phyloP scores from a whole-genome alignment of 2,888 invertebrate species.

The Petrolisthes cinctipes region DNA sequence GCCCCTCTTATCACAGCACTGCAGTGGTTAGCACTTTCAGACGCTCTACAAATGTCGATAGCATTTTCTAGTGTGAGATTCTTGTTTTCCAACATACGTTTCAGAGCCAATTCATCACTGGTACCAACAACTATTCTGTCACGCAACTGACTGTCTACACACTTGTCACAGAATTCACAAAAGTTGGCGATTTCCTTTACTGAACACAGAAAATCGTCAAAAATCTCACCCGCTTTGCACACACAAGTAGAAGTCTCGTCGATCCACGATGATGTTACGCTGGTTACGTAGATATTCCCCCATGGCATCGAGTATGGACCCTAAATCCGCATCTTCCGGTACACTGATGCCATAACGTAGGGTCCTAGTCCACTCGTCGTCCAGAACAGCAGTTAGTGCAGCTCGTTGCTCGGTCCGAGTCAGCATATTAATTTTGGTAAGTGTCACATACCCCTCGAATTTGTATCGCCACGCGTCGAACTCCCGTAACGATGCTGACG shows the following conservation, averaged over 20 bases:
- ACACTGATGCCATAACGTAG: conserved; percentile 8
- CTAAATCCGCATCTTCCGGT: conserved; percentile 2
- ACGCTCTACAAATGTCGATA: neutral
- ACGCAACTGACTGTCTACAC: neutral
- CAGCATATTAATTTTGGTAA: neutral
- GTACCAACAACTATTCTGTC: conserved; percentile 4
- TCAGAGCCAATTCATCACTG: neutral
- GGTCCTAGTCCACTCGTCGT: conserved; percentile 18
- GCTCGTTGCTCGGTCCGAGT: neutral
- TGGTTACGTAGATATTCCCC: neutral
- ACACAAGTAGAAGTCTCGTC: conserved; percentile 12
- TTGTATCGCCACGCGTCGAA: conserved; percentile 19
- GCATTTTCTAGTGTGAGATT: neutral
- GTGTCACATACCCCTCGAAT: conserved; percentile 5
- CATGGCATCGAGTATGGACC: conserved; percentile 8
- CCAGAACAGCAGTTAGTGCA: neutral
- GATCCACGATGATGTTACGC: conserved; percentile 4
- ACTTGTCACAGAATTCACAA: neutral
- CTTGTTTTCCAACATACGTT: neutral
- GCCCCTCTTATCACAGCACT: neutral
- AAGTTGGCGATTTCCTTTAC: conserved; percentile 10
- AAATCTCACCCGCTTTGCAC: conserved; percentile 6
- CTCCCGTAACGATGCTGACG: neutral
- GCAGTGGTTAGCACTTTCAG: neutral
- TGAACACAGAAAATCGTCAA: conserved; percentile 16